Evolutionary conservation across 2,888 invertebrate genomes (phyloP).

Genomic region (Didymodactylos carnosus): DNA sequence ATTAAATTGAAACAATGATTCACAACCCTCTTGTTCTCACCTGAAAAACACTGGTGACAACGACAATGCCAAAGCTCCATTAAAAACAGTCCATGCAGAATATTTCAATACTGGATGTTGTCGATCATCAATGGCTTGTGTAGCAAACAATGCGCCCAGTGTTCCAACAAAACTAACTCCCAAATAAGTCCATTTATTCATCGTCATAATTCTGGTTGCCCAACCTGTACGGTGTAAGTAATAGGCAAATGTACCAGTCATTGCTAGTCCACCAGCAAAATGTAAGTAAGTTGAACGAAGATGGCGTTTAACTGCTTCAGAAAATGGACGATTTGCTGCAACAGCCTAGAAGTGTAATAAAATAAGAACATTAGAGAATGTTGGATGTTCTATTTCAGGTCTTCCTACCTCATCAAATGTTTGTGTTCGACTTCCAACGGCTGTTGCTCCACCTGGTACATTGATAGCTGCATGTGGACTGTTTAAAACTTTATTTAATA

Average conservation of each 20-base stretch:
- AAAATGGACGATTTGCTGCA: not conserved
- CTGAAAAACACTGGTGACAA: not conserved
- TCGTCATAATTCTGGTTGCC: not conserved
- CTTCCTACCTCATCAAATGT: too few species aligned
- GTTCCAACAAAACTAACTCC: not conserved
- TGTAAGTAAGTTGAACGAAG: not conserved
- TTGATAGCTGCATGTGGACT: not conserved
- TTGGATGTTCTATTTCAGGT: not conserved
- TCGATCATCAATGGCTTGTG: not conserved
- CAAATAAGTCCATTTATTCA: not conserved
- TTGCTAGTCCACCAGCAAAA: not conserved
- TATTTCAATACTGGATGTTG: not conserved
- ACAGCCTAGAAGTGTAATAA: too few species aligned
- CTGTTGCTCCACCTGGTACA: not conserved
- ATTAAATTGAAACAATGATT: too few species aligned
- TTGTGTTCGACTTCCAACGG: too few species aligned
- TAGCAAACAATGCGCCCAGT: not conserved
- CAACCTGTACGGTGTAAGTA: not conserved
- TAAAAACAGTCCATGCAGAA: not conserved
- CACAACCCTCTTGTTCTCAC: too few species aligned
- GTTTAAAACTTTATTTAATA: not conserved
- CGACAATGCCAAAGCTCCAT: not conserved
- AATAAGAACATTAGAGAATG: not conserved
- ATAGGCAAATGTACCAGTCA: not conserved
- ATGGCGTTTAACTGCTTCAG: not conserved